A percentile compares a stretch with the other conserved stretches of the same genome.
Conservation (phyloP, 1,140 invertebrate genomes). For the Eriosoma lanigerum region DNA sequence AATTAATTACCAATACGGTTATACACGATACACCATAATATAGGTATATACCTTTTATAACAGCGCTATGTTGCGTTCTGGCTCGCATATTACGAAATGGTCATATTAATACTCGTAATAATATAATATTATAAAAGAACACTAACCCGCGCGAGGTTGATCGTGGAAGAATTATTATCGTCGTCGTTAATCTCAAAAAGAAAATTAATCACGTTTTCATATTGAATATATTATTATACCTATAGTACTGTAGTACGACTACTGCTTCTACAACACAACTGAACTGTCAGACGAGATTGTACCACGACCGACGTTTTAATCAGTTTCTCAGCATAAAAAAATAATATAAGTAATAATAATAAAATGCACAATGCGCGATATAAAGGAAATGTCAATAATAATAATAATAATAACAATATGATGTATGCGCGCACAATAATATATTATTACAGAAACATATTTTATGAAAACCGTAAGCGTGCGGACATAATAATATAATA, state of each 20-base stretch:
- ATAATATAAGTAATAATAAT: not conserved
- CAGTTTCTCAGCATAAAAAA: slow-evolving; percentile 7
- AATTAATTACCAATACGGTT: not conserved
- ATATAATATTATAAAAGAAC: not conserved
- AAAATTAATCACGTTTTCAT: slow-evolving; percentile 19
- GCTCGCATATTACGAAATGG: not conserved
- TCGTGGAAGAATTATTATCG: slow-evolving; percentile 23
- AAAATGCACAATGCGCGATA: not conserved
- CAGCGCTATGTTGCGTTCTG: no score
- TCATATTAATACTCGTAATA: no score
- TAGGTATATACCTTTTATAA: no score
- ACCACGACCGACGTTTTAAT: slow-evolving; percentile 2
- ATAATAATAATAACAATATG: not conserved
- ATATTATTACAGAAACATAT: not conserved
- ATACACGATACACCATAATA: no score
- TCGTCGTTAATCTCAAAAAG: slow-evolving; percentile 7
- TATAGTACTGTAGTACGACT: not conserved
- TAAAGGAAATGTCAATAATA: not conserved
- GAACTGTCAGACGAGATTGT: not conserved
- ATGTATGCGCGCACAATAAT: not conserved
- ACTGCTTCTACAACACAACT: not conserved
- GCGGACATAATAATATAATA: no score
- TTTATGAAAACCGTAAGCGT: not conserved
- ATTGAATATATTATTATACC: not conserved
- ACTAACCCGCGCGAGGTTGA: not conserved